phyloP scores from a whole-genome alignment of 2,797 vertebrate species.

The Rhinatrema bivittatum region DNA sequence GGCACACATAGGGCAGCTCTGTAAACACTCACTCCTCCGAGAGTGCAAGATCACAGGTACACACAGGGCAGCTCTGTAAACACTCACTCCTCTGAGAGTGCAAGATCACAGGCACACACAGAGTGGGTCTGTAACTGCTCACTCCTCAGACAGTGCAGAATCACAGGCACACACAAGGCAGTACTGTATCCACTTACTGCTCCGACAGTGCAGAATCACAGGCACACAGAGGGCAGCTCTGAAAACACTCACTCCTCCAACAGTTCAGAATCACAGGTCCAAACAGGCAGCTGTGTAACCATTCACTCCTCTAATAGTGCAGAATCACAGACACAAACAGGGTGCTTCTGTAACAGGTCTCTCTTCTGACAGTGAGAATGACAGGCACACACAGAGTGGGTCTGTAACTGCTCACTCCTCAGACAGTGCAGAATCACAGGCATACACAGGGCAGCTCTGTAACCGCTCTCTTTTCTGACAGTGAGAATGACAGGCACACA shows the following conservation, averaged over 20 bases:
- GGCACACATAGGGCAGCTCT: too few relatives aligned
- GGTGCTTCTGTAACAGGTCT: accelerated
- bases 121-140: accelerated
- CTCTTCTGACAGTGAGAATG: not conserved
- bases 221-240: too few relatives aligned
- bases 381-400: too few relatives aligned
- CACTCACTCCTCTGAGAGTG: not conserved
- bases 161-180: not conserved
- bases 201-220: not conserved
- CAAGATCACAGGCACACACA: not conserved
- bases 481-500: not conserved
- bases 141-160: not conserved
- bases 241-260: too few relatives aligned
- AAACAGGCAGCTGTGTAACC: too few relatives aligned
- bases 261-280: not conserved
- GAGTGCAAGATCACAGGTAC: not conserved
- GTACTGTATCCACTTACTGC: too few relatives aligned
- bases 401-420: too few relatives aligned
- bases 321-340: not conserved
- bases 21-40: too few relatives aligned
- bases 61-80: too few relatives aligned
- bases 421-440: not conserved
- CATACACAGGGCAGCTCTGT: accelerated
- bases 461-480: too few relatives aligned
- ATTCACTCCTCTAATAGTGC: not conserved